These are phyloP conservation scores for Acrossocheilus wenchowensis DNA, from an alignment of 2,797 vertebrate genomes.

Conservation along the genomic window DNA sequence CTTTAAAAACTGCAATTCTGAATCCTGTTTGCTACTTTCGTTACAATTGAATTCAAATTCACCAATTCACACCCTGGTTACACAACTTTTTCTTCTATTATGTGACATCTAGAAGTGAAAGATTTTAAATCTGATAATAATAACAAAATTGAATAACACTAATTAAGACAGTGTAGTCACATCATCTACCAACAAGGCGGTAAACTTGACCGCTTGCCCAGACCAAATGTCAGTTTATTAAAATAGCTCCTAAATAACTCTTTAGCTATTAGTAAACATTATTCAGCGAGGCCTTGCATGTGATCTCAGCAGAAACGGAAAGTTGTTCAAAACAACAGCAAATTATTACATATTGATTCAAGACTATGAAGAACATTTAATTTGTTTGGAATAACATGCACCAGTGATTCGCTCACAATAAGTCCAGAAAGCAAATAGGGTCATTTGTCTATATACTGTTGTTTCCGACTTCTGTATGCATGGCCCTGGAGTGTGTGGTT, in stretches of 20 bases:
- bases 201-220: not conserved
- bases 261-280: not conserved
- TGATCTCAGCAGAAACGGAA: constrained; percentile 1
- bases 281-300: not conserved
- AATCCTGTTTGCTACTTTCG: not conserved
- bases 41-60: not conserved
- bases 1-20: not conserved
- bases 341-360: not conserved
- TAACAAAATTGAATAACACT: not conserved
- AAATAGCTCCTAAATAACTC: not conserved
- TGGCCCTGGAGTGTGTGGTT: not conserved
- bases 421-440: constrained; percentile 6
- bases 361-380: not conserved
- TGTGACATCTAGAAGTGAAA: not conserved
- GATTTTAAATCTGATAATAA: not conserved
- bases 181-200: not conserved
- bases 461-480: not conserved
- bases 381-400: constrained; percentile 4
- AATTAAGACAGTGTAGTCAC: not conserved
- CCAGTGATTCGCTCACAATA: not conserved
- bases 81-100: not conserved
- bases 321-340: not conserved
- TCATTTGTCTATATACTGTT: not conserved
- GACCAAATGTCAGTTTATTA: not conserved
- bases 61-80: not conserved